phyloP scores from a whole-genome alignment of 1,140 invertebrate genomes.

The Trichomalopsis sarcophagae region DNA sequence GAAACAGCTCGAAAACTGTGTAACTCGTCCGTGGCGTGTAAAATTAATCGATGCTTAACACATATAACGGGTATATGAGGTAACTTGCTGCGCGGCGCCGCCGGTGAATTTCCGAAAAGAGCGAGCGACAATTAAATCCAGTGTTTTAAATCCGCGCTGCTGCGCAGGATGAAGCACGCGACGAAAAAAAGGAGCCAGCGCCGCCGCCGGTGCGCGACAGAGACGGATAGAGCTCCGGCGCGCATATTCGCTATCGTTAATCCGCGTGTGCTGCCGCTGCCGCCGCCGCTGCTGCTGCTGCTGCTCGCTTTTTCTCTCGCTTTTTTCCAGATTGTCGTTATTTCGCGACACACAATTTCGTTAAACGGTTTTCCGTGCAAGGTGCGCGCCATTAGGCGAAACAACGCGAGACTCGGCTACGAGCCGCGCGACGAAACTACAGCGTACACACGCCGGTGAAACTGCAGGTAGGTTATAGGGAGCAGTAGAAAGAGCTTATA shows the following conservation, averaged over 20 bases:
- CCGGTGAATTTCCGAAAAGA: constrained; percentile 18
- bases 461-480: neutral
- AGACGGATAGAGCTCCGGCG: neutral
- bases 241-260: constrained; percentile 23
- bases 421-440: neutral
- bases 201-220: neutral
- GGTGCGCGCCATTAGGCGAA: constrained; percentile 42
- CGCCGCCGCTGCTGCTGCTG: neutral
- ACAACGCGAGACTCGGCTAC: neutral
- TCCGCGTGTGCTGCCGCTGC: neutral
- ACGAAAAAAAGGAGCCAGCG: neutral
- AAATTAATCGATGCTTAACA: constrained; percentile 1
- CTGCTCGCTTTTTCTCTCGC: constrained; percentile 17
- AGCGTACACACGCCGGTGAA: neutral
- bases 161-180: neutral
- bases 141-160: constrained; percentile 18
- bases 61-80: neutral
- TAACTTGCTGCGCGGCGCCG: neutral
- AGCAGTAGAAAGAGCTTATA: constrained; percentile 30
- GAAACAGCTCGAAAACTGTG: neutral
- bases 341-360: constrained; percentile 25
- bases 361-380: constrained; percentile 44
- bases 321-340: constrained; percentile 22
- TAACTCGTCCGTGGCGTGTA: neutral
- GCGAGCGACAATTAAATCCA: constrained; percentile 21